These are phyloP conservation scores for Teleogryllus occipitalis DNA, from an alignment of 1,140 invertebrate species.

Conservation along the genomic window DNA sequence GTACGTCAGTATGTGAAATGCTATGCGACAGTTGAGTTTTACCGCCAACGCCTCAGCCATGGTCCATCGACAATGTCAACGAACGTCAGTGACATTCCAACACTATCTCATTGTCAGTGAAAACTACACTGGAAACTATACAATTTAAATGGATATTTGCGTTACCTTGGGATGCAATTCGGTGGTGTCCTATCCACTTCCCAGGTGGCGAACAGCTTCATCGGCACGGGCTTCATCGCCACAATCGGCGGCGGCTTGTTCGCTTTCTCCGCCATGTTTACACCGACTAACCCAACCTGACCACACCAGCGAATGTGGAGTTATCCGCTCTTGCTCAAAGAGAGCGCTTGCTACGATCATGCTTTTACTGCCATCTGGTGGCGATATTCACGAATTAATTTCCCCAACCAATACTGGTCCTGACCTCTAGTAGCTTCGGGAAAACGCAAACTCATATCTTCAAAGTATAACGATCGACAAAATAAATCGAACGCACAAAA, in stretches of 20 bases:
- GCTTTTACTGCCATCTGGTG: not conserved
- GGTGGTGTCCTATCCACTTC: constrained; percentile 93
- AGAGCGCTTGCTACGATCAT: not conserved
- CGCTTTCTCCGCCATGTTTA: constrained; percentile 44
- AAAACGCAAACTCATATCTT: no score
- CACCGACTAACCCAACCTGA: constrained; percentile 6
- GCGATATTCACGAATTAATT: not conserved
- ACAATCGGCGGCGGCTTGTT: constrained; percentile 36
- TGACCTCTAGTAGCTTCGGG: not conserved
- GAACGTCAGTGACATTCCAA: constrained; percentile 16
- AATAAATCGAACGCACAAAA: not conserved
- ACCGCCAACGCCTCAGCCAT: not conserved
- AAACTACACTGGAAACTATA: not conserved
- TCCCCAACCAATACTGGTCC: not conserved
- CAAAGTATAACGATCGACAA: no score
- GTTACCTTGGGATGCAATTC: constrained; percentile 92
- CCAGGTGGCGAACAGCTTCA: constrained; percentile 97
- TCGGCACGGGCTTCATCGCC: constrained; percentile 75
- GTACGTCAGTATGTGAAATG: no score
- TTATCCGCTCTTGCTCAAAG: not conserved
- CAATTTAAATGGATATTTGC: constrained; percentile 2
- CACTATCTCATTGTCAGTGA: constrained; percentile 8
- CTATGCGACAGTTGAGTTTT: not conserved
- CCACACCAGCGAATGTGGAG: not conserved
- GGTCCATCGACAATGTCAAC: constrained; percentile 18